Evolutionary conservation across 2,113 vertebrate genomes (phyloP).

Genomic region (Antechinus flavipes): DNA sequence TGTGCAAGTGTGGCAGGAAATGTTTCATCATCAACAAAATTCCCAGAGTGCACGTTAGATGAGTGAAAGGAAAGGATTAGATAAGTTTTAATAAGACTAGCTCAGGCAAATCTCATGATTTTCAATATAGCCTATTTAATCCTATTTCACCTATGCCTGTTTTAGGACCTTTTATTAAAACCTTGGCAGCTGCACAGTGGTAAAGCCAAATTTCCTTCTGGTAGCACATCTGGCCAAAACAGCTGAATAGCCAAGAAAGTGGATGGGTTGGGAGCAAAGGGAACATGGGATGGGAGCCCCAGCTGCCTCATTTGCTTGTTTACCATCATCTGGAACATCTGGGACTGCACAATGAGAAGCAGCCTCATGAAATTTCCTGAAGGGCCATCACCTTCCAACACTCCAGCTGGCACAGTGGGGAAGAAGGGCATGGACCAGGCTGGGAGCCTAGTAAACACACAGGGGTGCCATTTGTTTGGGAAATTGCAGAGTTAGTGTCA

Average conservation of each 20-base stretch:
- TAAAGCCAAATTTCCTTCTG: slow-evolving; percentile 55
- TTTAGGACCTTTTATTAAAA: not conserved
- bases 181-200: slow-evolving; percentile 1
- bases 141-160: not conserved
- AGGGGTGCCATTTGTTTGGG: slow-evolving; percentile 64
- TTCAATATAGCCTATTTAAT: slow-evolving; percentile 25
- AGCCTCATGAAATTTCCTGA: slow-evolving; percentile 56
- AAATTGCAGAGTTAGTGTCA: slow-evolving; percentile 72
- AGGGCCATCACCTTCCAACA: slow-evolving; percentile 50
- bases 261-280: not conserved
- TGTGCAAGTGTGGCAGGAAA: not conserved
- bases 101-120: not conserved
- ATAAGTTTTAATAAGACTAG: slow-evolving; percentile 2
- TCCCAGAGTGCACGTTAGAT: not conserved
- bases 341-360: slow-evolving; percentile 23
- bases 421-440: slow-evolving; percentile 18
- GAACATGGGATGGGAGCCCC: slow-evolving; percentile 32
- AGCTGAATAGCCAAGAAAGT: slow-evolving; percentile 59
- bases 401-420: slow-evolving; percentile 52
- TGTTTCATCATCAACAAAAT: not conserved
- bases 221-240: slow-evolving; percentile 66
- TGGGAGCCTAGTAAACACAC: slow-evolving; percentile 48
- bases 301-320: slow-evolving; percentile 64
- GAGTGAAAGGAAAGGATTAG: not conserved
- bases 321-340: slow-evolving; percentile 69